A percentile compares a stretch with the other conserved stretches of the same genome.
Evolutionary conservation across 2,888 invertebrate species (phyloP).

Genomic region (Notocelia uddmanniana): DNA sequence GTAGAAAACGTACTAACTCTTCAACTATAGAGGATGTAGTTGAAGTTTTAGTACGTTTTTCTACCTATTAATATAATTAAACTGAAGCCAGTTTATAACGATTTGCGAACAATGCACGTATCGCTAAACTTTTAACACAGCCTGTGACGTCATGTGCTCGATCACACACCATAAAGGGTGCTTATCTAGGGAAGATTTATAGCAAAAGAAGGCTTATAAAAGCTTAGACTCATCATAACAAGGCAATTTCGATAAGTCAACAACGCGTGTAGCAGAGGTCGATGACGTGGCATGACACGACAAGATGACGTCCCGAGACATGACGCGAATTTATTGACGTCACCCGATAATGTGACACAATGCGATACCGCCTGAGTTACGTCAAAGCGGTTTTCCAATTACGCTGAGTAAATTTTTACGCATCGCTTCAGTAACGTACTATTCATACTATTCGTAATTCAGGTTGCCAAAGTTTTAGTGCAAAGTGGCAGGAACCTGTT

Average conservation of each 20-base stretch:
- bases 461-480: conserved; percentile 29
- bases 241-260: conserved; percentile 72
- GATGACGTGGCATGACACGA: conserved; percentile 67
- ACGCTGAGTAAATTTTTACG: conserved; percentile 1
- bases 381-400: conserved; percentile 34
- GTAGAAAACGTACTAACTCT: no score
- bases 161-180: conserved; percentile 44
- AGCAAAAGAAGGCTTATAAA: conserved; percentile 62
- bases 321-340: conserved; percentile 69
- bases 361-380: conserved; percentile 48
- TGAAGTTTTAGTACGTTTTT: no score
- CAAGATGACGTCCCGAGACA: conserved; percentile 59
- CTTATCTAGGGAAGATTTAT: conserved; percentile 53
- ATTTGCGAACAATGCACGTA: not conserved
- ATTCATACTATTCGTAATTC: conserved; percentile 15
- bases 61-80: not conserved
- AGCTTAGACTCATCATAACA: conserved; percentile 66
- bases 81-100: not conserved
- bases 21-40: no score
- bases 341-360: conserved; percentile 58
- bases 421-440: not conserved
- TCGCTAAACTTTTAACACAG: not conserved
- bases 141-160: not conserved
- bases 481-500: conserved; percentile 31
- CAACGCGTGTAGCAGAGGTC: conserved; percentile 63